Conservation (phyloP, 2,888 invertebrate genomes). For the Neuroscelio doddi region DNA sequence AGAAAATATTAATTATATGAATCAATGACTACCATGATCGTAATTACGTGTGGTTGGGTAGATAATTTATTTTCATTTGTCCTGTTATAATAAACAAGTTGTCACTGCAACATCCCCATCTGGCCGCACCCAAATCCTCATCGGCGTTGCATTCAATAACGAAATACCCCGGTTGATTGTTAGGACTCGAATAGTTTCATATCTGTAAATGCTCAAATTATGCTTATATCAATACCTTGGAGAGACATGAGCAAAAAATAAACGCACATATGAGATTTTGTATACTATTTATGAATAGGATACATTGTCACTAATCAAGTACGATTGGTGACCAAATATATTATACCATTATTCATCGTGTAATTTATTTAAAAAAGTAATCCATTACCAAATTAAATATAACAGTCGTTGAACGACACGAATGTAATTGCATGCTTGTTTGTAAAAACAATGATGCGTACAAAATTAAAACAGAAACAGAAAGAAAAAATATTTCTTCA, state of each 20-base stretch:
- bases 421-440: too few species aligned
- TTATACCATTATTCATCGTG: too few species aligned
- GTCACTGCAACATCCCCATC: slow-evolving; percentile 49
- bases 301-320: slow-evolving; percentile 1
- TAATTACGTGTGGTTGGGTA: slow-evolving; percentile 17
- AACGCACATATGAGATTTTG: neutral
- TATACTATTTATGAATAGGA: neutral
- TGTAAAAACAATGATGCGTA: too few species aligned
- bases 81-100: slow-evolving; percentile 54
- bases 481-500: too few species aligned
- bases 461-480: too few species aligned
- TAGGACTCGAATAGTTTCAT: slow-evolving; percentile 12
- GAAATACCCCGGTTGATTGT: slow-evolving; percentile 17
- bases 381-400: too few species aligned
- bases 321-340: neutral
- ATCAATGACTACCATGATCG: slow-evolving; percentile 5
- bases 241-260: slow-evolving; percentile 7
- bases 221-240: slow-evolving; percentile 17
- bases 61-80: slow-evolving; percentile 50
- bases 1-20: slow-evolving; percentile 20
- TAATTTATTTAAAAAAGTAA: too few species aligned
- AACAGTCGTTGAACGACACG: too few species aligned
- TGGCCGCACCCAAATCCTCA: slow-evolving; percentile 45
- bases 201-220: slow-evolving; percentile 3
- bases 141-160: slow-evolving; percentile 10